Conservation (phyloP, 92 coral and sea anemone species). For the Bergia puertoricense region DNA sequence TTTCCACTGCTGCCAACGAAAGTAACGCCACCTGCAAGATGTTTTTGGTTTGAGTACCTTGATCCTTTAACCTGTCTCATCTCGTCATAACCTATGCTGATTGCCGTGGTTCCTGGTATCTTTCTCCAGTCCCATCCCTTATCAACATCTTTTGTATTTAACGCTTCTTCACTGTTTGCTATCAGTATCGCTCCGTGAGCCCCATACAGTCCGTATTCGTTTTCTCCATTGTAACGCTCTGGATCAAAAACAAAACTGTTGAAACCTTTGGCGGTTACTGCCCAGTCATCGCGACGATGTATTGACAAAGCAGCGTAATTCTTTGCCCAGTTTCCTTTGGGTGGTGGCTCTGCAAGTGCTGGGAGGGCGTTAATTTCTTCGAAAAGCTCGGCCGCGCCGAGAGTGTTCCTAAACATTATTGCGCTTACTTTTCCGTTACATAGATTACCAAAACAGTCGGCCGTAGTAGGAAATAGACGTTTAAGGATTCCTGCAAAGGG, state of each 20-base stretch:
- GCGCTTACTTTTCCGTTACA: too few species aligned
- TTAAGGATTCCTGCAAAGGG: too few species aligned
- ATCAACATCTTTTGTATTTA: too few species aligned
- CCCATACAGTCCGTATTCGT: conserved; percentile 14
- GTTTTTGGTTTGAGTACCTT: neutral
- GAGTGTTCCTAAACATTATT: neutral
- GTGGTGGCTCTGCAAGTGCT: neutral
- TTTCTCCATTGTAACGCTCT: neutral
- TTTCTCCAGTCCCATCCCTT: too few species aligned
- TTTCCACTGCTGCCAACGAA: neutral
- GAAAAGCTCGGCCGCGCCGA: neutral
- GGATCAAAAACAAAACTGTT: conserved; percentile 24
- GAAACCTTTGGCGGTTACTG: neutral
- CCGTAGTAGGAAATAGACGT: too few species aligned
- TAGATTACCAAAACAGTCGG: too few species aligned
- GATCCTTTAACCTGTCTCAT: neutral
- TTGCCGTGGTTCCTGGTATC: conserved; percentile 36
- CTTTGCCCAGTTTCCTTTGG: neutral
- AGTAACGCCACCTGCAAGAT: conserved; percentile 41
- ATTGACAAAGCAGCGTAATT: neutral
- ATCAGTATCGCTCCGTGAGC: conserved; percentile 21
- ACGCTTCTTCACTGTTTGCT: conserved; percentile 34
- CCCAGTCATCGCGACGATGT: neutral
- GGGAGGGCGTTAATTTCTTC: neutral
- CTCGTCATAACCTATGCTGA: neutral